Conservation (phyloP, 2,888 invertebrate species). For the Cryptocheilus praepositus region DNA sequence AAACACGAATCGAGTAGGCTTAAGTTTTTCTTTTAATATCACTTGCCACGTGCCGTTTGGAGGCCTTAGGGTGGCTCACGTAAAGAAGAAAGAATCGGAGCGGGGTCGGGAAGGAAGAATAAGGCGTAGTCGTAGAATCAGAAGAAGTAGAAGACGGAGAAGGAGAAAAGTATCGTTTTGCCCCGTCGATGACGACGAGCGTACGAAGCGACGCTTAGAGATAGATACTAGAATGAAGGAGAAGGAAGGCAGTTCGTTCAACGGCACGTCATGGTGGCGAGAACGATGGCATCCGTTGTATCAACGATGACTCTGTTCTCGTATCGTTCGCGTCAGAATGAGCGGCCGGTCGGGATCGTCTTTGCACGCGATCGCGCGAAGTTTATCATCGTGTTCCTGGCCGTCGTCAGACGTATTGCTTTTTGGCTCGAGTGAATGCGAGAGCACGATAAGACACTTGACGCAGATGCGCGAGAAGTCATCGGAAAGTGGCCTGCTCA, state of each 20-base stretch:
- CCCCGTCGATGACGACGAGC: neutral
- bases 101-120: constrained; percentile 23
- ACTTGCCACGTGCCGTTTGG: constrained; percentile 70
- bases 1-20: constrained; percentile 64
- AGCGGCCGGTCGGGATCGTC: no score
- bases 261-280: no score
- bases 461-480: constrained; percentile 23
- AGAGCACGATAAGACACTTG: neutral
- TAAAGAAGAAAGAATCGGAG: constrained; percentile 34
- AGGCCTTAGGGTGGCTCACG: constrained; percentile 70
- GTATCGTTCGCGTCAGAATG: no score
- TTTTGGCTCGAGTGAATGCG: constrained; percentile 1
- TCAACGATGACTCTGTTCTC: no score
- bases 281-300: no score
- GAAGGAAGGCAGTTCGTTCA: no score
- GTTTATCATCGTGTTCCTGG: no score
- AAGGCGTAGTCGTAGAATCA: constrained; percentile 9
- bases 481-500: constrained; percentile 40
- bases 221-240: no score
- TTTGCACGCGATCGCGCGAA: no score
- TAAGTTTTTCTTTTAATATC: constrained; percentile 64
- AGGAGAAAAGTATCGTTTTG: neutral
- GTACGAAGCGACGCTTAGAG: no score
- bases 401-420: no score
- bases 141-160: constrained; percentile 20